Evolutionary conservation across 2,888 invertebrate species (phyloP).

Genomic region (Cephus sareptanus): DNA sequence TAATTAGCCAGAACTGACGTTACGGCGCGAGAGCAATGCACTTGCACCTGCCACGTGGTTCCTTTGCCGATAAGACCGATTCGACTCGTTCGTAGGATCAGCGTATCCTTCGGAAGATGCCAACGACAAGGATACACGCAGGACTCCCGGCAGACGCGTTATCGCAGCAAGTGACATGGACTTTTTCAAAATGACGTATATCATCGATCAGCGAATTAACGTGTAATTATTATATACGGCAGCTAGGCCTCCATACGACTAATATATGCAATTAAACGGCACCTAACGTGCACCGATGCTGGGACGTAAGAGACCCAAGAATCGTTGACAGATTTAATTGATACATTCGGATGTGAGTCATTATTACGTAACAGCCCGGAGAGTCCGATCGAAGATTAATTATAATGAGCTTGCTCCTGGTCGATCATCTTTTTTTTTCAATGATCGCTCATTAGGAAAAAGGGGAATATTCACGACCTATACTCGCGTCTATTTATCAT

Average conservation of each 20-base stretch:
- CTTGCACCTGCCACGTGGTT: slow-evolving; percentile 4
- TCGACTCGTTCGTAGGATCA: background rate
- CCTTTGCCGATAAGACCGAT: background rate
- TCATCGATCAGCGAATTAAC: background rate
- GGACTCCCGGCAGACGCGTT: background rate
- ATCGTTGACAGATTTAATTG: background rate
- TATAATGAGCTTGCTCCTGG: background rate
- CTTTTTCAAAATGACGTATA: background rate
- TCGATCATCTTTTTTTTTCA: background rate
- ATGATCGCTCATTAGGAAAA: background rate
- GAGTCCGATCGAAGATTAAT: background rate
- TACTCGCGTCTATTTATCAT: background rate
- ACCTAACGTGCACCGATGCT: background rate
- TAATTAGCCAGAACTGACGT: slow-evolving; percentile 29
- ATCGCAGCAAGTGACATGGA: background rate
- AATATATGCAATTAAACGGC: background rate
- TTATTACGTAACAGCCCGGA: background rate
- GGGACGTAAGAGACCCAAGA: background rate
- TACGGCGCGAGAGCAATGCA: slow-evolving; percentile 13
- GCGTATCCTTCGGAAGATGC: background rate
- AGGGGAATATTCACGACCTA: background rate
- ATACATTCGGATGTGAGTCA: background rate
- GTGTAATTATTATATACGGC: background rate
- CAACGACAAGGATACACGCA: background rate
- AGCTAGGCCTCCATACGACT: background rate